Percentiles rank a stretch among this genome's conserved stretches.
phyloP scores from a whole-genome alignment of 1,140 invertebrate species.

The Leucophenga varia region DNA sequence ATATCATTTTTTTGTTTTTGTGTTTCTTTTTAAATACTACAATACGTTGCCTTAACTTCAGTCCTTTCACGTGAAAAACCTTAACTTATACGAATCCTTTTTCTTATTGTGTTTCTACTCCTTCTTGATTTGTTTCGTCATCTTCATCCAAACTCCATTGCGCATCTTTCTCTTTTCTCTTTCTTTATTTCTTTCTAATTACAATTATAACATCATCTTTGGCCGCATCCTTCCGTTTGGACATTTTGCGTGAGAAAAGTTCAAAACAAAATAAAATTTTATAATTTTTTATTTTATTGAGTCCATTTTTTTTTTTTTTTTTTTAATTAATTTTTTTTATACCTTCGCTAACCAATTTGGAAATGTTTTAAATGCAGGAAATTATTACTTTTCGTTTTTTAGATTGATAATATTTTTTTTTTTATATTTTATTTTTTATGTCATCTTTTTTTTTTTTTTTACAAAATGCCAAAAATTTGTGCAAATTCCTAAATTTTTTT shows the following conservation, averaged over 20 bases:
- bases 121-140: slow-evolving; percentile 19
- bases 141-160: slow-evolving; percentile 21
- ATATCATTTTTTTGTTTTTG: slow-evolving; percentile 1
- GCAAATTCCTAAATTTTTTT: slow-evolving; percentile 45
- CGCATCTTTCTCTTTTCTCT: slow-evolving; percentile 9
- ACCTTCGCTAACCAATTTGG: slow-evolving; percentile 42
- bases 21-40: slow-evolving; percentile 49
- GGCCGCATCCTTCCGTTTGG: slow-evolving; percentile 34
- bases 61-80: slow-evolving; percentile 51
- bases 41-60: slow-evolving; percentile 55
- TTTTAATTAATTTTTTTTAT: slow-evolving; percentile 25
- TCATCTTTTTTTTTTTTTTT: slow-evolving; percentile 13
- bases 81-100: slow-evolving; percentile 32
- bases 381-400: slow-evolving; percentile 20
- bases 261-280: slow-evolving; percentile 12
- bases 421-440: slow-evolving; percentile 12
- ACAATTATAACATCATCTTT: slow-evolving; percentile 44
- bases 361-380: slow-evolving; percentile 22
- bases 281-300: slow-evolving; percentile 3
- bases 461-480: too few species aligned
- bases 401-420: slow-evolving; percentile 15
- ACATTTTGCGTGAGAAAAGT: slow-evolving; percentile 12
- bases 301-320: slow-evolving; percentile 13
- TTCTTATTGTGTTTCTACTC: slow-evolving; percentile 6
- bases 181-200: slow-evolving; percentile 28